phyloP scores from a whole-genome alignment of 2,888 invertebrate genomes.

The Ypsolopha scabrella region DNA sequence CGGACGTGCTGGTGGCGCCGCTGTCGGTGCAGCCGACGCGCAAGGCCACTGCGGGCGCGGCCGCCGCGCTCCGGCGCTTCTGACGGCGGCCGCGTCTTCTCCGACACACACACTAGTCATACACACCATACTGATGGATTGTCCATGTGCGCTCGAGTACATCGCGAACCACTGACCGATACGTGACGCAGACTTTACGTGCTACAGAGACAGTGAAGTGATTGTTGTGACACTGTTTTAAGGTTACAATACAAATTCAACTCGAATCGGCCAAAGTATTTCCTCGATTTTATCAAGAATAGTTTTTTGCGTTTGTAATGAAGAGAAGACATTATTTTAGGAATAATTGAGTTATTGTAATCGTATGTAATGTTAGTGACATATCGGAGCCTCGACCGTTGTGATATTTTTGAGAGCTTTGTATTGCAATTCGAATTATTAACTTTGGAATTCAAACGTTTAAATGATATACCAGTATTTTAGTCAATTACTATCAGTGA shows the following conservation, averaged over 20 bases:
- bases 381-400: conserved; percentile 8
- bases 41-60: conserved; percentile 77
- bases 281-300: no score
- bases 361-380: conserved; percentile 6
- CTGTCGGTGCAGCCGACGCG: conserved; percentile 88
- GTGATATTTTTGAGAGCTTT: conserved; percentile 7
- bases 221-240: neutral
- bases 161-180: no score
- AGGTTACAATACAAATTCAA: neutral
- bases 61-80: conserved; percentile 78
- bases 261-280: conserved; percentile 4
- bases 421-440: neutral
- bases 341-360: neutral
- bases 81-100: conserved; percentile 38
- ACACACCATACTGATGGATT: neutral
- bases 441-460: neutral
- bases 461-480: conserved; percentile 1
- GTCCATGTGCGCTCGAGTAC: neutral
- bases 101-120: conserved; percentile 3
- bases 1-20: conserved; percentile 77
- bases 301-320: neutral
- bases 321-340: conserved; percentile 4
- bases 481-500: conserved; percentile 2
- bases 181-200: no score
- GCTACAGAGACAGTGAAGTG: neutral